Conservation (phyloP, 2,113 vertebrate species). For the Notothenia rossii region DNA sequence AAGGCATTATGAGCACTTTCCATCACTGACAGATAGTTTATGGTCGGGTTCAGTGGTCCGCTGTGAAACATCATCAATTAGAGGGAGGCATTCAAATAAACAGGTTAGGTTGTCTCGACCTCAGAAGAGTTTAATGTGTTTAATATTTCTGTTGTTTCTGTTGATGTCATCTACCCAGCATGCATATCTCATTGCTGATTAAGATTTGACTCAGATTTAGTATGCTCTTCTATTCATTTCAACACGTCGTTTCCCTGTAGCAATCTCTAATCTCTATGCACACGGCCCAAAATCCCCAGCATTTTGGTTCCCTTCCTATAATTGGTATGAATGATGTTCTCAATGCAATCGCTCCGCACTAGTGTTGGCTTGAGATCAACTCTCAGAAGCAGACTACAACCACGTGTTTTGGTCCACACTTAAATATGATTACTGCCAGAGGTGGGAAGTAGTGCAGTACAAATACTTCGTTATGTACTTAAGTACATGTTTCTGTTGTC, state of each 20-base stretch:
- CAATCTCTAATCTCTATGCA: background rate
- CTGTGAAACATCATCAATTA: conserved; percentile 3
- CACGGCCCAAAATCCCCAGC: background rate
- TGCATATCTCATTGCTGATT: conserved; percentile 12
- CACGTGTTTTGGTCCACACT: background rate
- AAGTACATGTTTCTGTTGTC: too few relatives aligned
- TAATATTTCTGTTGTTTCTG: conserved; percentile 46
- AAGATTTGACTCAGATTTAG: too few relatives aligned
- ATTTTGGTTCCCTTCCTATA: background rate
- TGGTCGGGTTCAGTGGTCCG: background rate
- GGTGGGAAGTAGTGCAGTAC: too few relatives aligned
- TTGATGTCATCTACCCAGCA: conserved; percentile 18
- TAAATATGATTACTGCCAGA: background rate
- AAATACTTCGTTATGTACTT: too few relatives aligned
- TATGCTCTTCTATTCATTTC: background rate
- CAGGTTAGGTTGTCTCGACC: background rate
- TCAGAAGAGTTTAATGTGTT: conserved; percentile 11
- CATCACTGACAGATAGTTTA: too few relatives aligned
- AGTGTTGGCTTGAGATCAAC: background rate
- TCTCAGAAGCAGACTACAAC: background rate
- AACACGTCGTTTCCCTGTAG: background rate
- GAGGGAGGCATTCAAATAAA: background rate
- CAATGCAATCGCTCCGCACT: background rate
- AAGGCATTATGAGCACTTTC: too few relatives aligned
- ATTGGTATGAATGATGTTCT: background rate